Evolutionary conservation across 2,797 vertebrate genomes (phyloP), one percentile per base, ranked within the genome.

Genomic region (Benthosema pterotum): DNA sequence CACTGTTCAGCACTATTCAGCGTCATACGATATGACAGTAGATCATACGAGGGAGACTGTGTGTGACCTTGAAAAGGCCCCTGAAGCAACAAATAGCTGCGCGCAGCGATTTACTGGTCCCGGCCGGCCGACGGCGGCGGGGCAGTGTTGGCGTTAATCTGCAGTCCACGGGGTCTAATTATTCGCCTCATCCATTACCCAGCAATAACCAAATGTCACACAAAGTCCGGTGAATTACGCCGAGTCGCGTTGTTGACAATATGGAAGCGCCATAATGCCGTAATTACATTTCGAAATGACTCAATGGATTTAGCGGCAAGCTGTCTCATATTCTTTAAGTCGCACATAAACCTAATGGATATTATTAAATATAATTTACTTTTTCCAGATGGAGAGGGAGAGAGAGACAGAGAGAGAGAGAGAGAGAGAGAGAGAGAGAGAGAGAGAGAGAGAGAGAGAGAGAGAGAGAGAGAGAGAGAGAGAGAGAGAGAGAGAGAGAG

Each of bases 351-450:
- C 72, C 64, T 86, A 83, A 88, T 84, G 79, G 78, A 83, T 77
- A 84, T 78, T 72, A 89, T 88, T 85, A 83, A 88, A 82, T 61
- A 78, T 76, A 77, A 86, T 86, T 77, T 74, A 74, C 75, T 72
- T 84, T n/a, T 80, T 88, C 83, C 83, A 88, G 84, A 84, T 89
- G 83, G 82, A 87, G 81, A 61, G 60, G 62, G 72, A 25, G 67
- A 25, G 22, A 3, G 22, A 22, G 19, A 25, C 3, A 25, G 22
- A 25, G 22, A 25, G 22, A n/a, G 3, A 5, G 22, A 63, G 60
- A 63, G 72, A 25, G 63, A 61, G 60, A 63, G 72, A 25, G 67
- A 25, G 22, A 3, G 22, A 22, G 19, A 25, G 22, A 25, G 22
- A 25, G 22, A 25, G 22, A n/a, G 3, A 5, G 22, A 63, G 60